A percentile compares a stretch with the other conserved stretches of the same genome.
Conservation (phyloP, 2,113 vertebrate species). For the Taxidea taxus region DNA sequence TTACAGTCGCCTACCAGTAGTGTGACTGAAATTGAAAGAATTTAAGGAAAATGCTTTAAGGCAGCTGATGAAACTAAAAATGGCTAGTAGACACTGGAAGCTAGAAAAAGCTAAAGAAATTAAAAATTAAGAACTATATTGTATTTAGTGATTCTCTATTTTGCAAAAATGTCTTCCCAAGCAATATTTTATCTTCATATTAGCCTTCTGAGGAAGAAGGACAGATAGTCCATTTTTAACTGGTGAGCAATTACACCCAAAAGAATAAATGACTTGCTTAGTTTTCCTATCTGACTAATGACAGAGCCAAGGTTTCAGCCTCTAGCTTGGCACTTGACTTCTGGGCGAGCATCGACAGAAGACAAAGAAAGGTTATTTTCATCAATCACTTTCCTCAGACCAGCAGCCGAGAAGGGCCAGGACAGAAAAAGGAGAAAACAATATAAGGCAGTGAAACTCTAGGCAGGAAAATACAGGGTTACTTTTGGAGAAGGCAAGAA, state of each 20-base stretch:
- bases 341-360: not conserved
- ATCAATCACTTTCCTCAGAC: not conserved
- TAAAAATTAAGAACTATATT: conserved; percentile 27
- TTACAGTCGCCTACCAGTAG: not conserved
- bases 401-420: not conserved
- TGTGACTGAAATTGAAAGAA: conserved; percentile 37
- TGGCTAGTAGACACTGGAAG: not conserved
- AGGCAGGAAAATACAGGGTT: not conserved
- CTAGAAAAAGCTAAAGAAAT: not conserved
- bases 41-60: conserved; percentile 17
- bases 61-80: conserved; percentile 34
- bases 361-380: not conserved
- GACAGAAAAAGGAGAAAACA: not conserved
- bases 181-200: conserved; percentile 25
- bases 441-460: not conserved
- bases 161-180: conserved; percentile 49
- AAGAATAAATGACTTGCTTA: not conserved
- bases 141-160: conserved; percentile 27
- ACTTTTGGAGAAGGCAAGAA: not conserved
- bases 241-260: conserved; percentile 21
- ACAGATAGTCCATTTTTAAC: conserved; percentile 2
- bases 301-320: not conserved
- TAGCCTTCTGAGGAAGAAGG: conserved; percentile 28
- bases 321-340: not conserved
- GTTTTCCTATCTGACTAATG: conserved; percentile 23